Percentiles rank a stretch among this genome's conserved stretches.
phyloP scores from a whole-genome alignment of 2,888 invertebrate genomes.

The Chaetoderma sp. region DNA sequence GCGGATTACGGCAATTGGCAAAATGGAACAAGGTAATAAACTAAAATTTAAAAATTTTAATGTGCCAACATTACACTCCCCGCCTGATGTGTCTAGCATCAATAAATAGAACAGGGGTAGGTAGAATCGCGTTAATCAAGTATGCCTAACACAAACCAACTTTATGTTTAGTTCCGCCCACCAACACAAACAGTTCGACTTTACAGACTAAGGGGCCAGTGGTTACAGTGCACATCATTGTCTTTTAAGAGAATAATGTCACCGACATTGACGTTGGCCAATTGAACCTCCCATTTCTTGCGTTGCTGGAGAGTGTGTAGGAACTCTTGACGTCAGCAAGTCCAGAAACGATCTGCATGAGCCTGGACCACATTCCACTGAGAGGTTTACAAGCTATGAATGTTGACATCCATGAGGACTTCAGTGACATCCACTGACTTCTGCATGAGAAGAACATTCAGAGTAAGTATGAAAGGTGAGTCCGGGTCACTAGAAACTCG shows the following conservation, averaged over 20 bases:
- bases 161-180: too few relatives aligned
- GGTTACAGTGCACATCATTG: background rate
- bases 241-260: slow-evolving; percentile 2
- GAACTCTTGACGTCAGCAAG: background rate
- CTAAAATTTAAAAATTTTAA: too few relatives aligned
- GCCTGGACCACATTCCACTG: background rate
- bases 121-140: too few relatives aligned
- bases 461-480: background rate
- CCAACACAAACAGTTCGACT: background rate
- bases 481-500: background rate
- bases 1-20: too few relatives aligned
- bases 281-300: background rate
- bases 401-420: background rate
- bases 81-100: too few relatives aligned
- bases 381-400: background rate
- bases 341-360: background rate
- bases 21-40: too few relatives aligned
- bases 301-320: background rate
- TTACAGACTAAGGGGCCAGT: background rate
- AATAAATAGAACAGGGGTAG: too few relatives aligned
- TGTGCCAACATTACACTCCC: too few relatives aligned
- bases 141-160: too few relatives aligned
- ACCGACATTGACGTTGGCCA: background rate
- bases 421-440: background rate
- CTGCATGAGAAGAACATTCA: background rate